phyloP scores from a whole-genome alignment of 92 coral and sea anemone genomes.

The Pocillopora meandrina region DNA sequence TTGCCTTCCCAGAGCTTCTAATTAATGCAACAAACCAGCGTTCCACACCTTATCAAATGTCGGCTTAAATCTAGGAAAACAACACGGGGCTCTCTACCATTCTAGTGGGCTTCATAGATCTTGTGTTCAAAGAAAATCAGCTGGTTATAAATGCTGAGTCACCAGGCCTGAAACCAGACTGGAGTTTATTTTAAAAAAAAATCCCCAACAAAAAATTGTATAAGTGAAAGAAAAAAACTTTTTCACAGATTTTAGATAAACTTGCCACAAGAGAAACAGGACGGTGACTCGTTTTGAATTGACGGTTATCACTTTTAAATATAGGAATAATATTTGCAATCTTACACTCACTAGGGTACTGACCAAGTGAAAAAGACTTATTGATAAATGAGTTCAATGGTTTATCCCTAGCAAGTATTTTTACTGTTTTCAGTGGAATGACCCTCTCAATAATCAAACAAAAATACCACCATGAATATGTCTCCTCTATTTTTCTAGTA shows the following conservation, averaged over 20 bases:
- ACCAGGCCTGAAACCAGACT: not conserved
- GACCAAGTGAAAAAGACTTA: not conserved
- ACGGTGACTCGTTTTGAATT: not conserved
- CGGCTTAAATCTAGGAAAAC: too few relatives aligned
- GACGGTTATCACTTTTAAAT: not conserved
- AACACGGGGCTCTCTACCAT: not conserved
- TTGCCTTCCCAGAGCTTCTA: too few relatives aligned
- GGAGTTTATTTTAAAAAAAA: not conserved
- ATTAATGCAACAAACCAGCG: too few relatives aligned
- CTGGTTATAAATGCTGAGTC: not conserved
- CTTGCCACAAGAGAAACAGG: not conserved
- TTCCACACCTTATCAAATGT: too few relatives aligned
- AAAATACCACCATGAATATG: conserved; percentile 49
- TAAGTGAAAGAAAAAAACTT: not conserved
- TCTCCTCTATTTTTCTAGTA: conserved; percentile 29
- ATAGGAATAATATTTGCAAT: not conserved
- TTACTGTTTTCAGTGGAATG: conserved; percentile 45
- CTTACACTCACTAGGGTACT: too few relatives aligned
- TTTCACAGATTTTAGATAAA: not conserved
- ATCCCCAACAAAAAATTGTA: not conserved
- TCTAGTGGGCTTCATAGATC: not conserved
- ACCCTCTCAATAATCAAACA: conserved; percentile 43
- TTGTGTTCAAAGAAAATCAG: not conserved
- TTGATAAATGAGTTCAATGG: not conserved
- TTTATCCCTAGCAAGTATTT: too few relatives aligned